These are phyloP conservation scores for Athalia rosae DNA, from an alignment of 2,888 invertebrate genomes.

Conservation along the genomic window DNA sequence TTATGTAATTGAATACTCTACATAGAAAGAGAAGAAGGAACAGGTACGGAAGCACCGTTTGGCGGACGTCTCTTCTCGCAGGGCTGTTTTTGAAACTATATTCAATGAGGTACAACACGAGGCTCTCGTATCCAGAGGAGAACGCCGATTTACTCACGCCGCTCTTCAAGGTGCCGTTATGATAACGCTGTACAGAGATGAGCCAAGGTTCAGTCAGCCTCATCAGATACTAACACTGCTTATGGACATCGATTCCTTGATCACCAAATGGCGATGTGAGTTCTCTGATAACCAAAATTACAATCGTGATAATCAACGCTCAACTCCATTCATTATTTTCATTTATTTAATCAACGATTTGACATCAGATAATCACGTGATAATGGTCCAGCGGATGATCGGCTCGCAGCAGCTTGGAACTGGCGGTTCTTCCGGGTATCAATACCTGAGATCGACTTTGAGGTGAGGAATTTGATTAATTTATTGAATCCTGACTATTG, in stretches of 20 bases:
- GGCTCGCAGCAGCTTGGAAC: conserved; percentile 97
- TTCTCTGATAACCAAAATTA: conserved; percentile 36
- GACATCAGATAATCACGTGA: conserved; percentile 95
- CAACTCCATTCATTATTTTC: conserved; percentile 25
- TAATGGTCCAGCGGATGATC: conserved; percentile 99
- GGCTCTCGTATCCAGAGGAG: conserved; percentile 88
- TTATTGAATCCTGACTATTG: not conserved
- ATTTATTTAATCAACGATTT: not conserved
- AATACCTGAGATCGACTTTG: conserved; percentile 96
- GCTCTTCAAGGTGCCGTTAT: conserved; percentile 98
- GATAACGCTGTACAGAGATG: conserved; percentile 97
- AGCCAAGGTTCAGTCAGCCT: conserved; percentile 98
- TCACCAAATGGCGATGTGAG: conserved; percentile 99
- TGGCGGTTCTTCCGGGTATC: conserved; percentile 98
- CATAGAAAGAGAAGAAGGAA: conserved; percentile 79
- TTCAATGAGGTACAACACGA: conserved; percentile 91
- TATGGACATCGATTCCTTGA: conserved; percentile 98
- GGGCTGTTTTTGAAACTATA: conserved; percentile 91
- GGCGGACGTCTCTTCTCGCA: conserved; percentile 85
- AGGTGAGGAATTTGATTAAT: conserved; percentile 78
- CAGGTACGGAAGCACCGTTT: conserved; percentile 80
- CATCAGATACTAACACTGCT: conserved; percentile 95
- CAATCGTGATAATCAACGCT: not conserved
- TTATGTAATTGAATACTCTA: not conserved
- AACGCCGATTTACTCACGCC: conserved; percentile 90